Evolutionary conservation across 2,888 invertebrate genomes (phyloP).

Genomic region (Scaptodrosophila latifasciaeformis): DNA sequence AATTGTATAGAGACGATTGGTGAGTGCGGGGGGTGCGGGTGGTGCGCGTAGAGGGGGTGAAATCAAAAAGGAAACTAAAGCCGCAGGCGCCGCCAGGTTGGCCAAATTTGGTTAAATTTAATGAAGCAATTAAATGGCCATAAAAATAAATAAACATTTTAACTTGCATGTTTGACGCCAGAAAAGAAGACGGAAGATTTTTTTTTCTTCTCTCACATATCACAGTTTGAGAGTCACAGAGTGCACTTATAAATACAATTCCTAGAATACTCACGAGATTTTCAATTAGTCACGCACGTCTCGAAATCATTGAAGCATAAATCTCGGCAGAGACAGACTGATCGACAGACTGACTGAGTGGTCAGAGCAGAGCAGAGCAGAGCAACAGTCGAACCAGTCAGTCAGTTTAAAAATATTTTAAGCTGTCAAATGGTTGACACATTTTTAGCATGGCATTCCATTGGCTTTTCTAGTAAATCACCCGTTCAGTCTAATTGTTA

Average conservation of each 20-base stretch:
- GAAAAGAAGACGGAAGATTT: conserved; percentile 5
- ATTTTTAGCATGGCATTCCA: conserved; percentile 43
- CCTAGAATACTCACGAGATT: conserved; percentile 53
- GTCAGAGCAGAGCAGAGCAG: conserved; percentile 3
- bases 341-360: conserved; percentile 27
- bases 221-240: conserved; percentile 26
- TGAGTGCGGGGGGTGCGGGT: too few species aligned
- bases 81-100: conserved; percentile 19
- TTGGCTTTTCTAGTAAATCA: conserved; percentile 52
- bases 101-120: conserved; percentile 71
- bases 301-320: conserved; percentile 50
- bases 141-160: conserved; percentile 33
- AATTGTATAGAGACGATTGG: too few species aligned
- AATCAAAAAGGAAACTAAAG: neutral
- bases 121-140: conserved; percentile 71
- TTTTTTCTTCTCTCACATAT: conserved; percentile 1
- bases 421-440: conserved; percentile 65
- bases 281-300: conserved; percentile 65
- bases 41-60: too few species aligned
- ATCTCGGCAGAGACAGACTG: conserved; percentile 46
- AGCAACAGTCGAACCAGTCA: too few species aligned
- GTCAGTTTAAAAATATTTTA: conserved; percentile 51
- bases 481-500: conserved; percentile 67
- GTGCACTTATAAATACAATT: conserved; percentile 13
- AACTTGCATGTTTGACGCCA: conserved; percentile 34